Conservation (phyloP, 2,888 invertebrate species). For the Timandra comae region DNA sequence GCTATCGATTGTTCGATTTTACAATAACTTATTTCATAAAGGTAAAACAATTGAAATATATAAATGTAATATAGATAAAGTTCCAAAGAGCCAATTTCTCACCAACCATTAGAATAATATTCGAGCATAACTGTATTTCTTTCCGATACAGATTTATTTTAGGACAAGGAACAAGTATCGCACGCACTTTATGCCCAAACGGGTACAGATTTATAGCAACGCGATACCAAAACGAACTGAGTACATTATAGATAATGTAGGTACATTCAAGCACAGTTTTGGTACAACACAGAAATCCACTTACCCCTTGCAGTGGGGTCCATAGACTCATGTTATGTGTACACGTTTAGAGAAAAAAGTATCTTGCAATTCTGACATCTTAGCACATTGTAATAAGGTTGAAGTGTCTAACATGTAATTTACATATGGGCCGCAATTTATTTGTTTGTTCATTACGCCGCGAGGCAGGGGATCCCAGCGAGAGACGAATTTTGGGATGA, state of each 20-base stretch:
- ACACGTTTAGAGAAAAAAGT: conserved; percentile 11
- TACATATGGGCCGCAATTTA: conserved; percentile 72
- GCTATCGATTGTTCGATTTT: too few relatives aligned
- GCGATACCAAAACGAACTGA: conserved; percentile 16
- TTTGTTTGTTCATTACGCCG: conserved; percentile 71
- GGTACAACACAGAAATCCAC: conserved; percentile 73
- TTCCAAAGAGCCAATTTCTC: too few relatives aligned
- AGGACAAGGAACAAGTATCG: conserved; percentile 20
- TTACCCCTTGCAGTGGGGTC: conserved; percentile 70
- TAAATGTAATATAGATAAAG: too few relatives aligned
- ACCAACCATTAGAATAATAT: too few relatives aligned
- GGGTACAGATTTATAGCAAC: conserved; percentile 27
- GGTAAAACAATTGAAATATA: too few relatives aligned
- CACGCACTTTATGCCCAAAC: conserved; percentile 31
- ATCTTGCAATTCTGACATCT: conserved; percentile 8
- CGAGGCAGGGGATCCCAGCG: conserved; percentile 60
- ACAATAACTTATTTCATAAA: too few relatives aligned
- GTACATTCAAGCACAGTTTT: conserved; percentile 48
- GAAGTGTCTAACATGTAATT: conserved; percentile 38
- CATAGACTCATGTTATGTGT: conserved; percentile 30
- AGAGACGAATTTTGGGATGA: conserved; percentile 72
- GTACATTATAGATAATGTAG: conserved; percentile 28
- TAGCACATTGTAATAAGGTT: conserved; percentile 11
- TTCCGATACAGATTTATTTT: conserved; percentile 16
- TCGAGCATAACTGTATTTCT: too few relatives aligned